Evolutionary conservation across 2,113 vertebrate genomes (phyloP).

Genomic region (Takifugu flavidus): DNA sequence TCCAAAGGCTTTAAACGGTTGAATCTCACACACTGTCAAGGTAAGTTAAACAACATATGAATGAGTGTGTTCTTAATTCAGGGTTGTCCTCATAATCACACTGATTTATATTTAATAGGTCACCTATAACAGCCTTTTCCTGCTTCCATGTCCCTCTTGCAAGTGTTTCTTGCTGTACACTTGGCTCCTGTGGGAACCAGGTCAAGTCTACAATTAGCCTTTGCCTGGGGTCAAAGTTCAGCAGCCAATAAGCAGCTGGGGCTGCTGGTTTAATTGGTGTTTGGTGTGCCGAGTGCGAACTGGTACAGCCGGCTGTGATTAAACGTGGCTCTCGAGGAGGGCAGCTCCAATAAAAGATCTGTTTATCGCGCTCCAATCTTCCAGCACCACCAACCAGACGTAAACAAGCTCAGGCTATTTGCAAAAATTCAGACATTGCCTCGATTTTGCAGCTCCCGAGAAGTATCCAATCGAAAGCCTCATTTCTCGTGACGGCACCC

Average conservation of each 20-base stretch:
- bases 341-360: slow-evolving; percentile 10
- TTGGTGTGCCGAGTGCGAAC: slow-evolving; percentile 23
- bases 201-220: slow-evolving; percentile 52
- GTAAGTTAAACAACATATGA: slow-evolving; percentile 69
- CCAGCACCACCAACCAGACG: slow-evolving; percentile 17
- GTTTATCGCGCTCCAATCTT: slow-evolving; percentile 29
- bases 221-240: slow-evolving; percentile 55
- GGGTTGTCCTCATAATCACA: background rate
- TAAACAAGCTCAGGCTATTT: slow-evolving; percentile 29
- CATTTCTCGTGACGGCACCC: slow-evolving; percentile 20
- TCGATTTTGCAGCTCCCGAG: slow-evolving; percentile 10
- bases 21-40: slow-evolving; percentile 91
- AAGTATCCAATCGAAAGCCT: slow-evolving; percentile 10
- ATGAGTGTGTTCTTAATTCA: background rate
- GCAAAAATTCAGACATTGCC: slow-evolving; percentile 5
- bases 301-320: slow-evolving; percentile 35
- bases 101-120: background rate
- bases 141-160: slow-evolving; percentile 4
- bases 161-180: slow-evolving; percentile 30
- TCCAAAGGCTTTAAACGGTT: slow-evolving; percentile 87
- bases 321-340: slow-evolving; percentile 21
- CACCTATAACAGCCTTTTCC: too few species aligned
- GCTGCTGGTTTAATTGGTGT: slow-evolving; percentile 48
- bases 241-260: slow-evolving; percentile 47
- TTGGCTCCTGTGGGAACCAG: slow-evolving; percentile 39